These are phyloP conservation scores for Penaeus indicus DNA, from an alignment of 1,140 invertebrate species.

Conservation along the genomic window DNA sequence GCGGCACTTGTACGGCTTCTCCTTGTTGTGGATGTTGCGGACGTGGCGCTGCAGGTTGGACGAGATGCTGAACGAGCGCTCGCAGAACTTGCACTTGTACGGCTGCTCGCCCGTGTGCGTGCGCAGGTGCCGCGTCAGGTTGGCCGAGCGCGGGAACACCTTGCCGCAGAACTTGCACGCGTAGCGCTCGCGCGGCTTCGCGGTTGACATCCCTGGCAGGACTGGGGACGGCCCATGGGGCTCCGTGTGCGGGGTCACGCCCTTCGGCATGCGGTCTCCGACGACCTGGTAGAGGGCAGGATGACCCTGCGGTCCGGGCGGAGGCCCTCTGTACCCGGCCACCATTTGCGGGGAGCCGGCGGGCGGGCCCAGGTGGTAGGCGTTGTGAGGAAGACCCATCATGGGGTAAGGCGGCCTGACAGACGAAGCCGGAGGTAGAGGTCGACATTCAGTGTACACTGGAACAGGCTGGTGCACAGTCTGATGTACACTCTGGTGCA, in stretches of 20 bases:
- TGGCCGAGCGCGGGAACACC: constrained; percentile 96
- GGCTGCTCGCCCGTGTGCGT: constrained; percentile 98
- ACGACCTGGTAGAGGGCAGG: constrained; percentile 56
- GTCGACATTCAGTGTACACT: constrained; percentile 53
- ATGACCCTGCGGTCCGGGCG: constrained; percentile 48
- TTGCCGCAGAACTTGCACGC: constrained; percentile 98
- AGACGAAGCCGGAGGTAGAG: constrained; percentile 43
- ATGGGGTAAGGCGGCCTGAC: constrained; percentile 51
- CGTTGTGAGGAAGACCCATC: constrained; percentile 46
- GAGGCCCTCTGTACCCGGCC: constrained; percentile 41
- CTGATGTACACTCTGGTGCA: constrained; percentile 41
- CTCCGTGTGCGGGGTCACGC: constrained; percentile 28
- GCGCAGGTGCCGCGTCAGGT: constrained; percentile 93
- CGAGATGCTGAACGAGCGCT: constrained; percentile 97
- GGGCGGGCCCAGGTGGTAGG: constrained; percentile 49
- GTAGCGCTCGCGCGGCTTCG: constrained; percentile 80
- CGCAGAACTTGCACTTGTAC: constrained; percentile 98
- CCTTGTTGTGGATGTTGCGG: constrained; percentile 97
- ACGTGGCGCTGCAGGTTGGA: constrained; percentile 98
- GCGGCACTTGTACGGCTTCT: constrained; percentile 73
- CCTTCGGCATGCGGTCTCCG: constrained; percentile 33
- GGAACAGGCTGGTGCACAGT: constrained; percentile 41
- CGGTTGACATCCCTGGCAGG: constrained; percentile 30
- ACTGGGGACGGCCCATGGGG: constrained; percentile 23
- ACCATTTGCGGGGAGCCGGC: constrained; percentile 46